These are phyloP conservation scores for Propithecus coquereli DNA, from an alignment of 2,113 vertebrate species.

Conservation along the genomic window DNA sequence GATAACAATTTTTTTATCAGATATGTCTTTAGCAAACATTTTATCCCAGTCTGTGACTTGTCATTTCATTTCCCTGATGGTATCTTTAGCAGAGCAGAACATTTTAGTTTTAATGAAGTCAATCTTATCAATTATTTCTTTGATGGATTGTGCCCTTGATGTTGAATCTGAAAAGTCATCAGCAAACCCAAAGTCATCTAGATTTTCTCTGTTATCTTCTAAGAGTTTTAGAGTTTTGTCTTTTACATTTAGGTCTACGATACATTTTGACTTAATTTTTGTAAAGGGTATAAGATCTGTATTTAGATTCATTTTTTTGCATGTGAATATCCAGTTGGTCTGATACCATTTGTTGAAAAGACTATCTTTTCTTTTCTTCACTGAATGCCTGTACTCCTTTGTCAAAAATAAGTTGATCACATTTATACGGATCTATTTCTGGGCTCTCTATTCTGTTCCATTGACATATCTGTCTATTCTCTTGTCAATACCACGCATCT, in stretches of 20 bases:
- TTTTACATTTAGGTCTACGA: background rate
- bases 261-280: background rate
- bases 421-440: background rate
- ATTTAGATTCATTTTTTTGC: background rate
- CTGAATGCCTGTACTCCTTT: background rate
- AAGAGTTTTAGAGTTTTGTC: background rate
- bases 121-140: background rate
- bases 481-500: background rate
- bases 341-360: background rate
- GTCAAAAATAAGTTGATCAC: background rate
- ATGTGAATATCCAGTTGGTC: background rate
- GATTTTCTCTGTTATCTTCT: background rate
- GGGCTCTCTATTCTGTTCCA: background rate
- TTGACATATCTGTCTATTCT: background rate
- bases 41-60: background rate
- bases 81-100: background rate
- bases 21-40: background rate
- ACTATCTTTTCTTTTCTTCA: background rate
- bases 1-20: background rate
- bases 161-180: background rate
- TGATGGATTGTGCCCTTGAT: background rate
- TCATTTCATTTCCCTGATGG: background rate
- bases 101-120: background rate
- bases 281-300: background rate
- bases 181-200: background rate